These are phyloP conservation scores for Trypoxylon attenuatum DNA, from an alignment of 2,888 invertebrate genomes.

Conservation along the genomic window DNA sequence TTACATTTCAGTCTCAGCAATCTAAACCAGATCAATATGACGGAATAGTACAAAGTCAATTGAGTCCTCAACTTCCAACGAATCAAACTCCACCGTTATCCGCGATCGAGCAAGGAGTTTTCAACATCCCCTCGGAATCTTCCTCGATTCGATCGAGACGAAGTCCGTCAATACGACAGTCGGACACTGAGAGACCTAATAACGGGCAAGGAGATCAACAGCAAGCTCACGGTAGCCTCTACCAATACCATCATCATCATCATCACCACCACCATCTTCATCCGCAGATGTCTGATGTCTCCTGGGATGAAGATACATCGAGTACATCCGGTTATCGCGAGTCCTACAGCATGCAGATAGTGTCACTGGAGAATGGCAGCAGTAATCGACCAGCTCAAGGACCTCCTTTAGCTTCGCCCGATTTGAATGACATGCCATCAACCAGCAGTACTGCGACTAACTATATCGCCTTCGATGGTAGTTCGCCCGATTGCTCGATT, in stretches of 20 bases:
- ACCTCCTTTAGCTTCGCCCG: constrained; percentile 81
- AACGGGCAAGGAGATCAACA: constrained; percentile 44
- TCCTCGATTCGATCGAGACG: constrained; percentile 61
- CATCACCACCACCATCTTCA: constrained; percentile 58
- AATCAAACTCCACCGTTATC: constrained; percentile 42
- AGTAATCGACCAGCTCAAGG: constrained; percentile 66
- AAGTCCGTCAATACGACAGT: constrained; percentile 56
- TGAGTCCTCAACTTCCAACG: constrained; percentile 8
- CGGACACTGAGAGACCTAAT: constrained; percentile 47
- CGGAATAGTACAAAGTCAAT: not conserved
- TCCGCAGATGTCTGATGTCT: constrained; percentile 79
- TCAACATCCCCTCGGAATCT: constrained; percentile 62
- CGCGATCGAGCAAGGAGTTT: constrained; percentile 47
- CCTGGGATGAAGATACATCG: constrained; percentile 87
- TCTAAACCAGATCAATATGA: constrained; percentile 33
- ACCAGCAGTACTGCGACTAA: constrained; percentile 73
- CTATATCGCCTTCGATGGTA: constrained; percentile 76
- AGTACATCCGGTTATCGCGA: constrained; percentile 90
- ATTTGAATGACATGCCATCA: constrained; percentile 77
- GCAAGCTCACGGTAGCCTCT: constrained; percentile 42
- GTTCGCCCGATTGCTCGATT: constrained; percentile 79
- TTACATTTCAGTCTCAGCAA: constrained; percentile 24
- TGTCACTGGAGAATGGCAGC: constrained; percentile 77
- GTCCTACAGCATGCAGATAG: constrained; percentile 81
- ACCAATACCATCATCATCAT: constrained; percentile 47